Evolutionary conservation across 2,888 invertebrate species (phyloP), one percentile per base, ranked within the genome.

Genomic region (Archaeoteleia sp.): DNA sequence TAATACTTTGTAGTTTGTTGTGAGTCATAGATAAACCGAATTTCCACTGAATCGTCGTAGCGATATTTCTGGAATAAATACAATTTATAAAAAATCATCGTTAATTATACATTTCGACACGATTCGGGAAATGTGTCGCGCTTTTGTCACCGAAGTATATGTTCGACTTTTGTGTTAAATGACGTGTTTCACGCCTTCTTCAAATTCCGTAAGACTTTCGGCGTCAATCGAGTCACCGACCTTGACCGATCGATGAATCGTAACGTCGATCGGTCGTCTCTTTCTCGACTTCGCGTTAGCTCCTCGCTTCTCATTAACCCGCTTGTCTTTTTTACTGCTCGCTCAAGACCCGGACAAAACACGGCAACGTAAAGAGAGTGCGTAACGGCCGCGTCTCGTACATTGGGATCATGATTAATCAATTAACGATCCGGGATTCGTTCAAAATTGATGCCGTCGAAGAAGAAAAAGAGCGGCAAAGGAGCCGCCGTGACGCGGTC

Each of bases 321-420:
- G 39, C 40, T 25, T 49, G 25, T 32, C 40, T 53, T 61, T 67
- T 70, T 57, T 57, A 32, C 13, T 23, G 35, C 25, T 45, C 42
- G 17, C 49, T 25, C 12, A 54, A 43, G 35, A 51, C 43, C 34
- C 32, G 55, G 35, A 40, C 49, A 46, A 61, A 71, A 58, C 54
- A 45, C 35, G 53, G 39, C 27, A 45, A 9, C 53, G 57, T 39
- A 60, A 70, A 68, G 63, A 62, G 57, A 57, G 62, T 54, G 67
- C 68, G 55, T 62, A 67, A 58, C 68, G 55, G 61, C 58, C 63
- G 20, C 37, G 29, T 32, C 23, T 35, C 48, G 57, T 61, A 63
- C 67, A 66, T 70, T 48, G 70, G 75, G 78, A 80, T 80, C 81
- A 78, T 81, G 82, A 83, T 82, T 84, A 82, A 83, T 84, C 83